Base-by-base conservation (phyloP, 2,888 invertebrate genomes). In the Chalcis sispes region DNA sequence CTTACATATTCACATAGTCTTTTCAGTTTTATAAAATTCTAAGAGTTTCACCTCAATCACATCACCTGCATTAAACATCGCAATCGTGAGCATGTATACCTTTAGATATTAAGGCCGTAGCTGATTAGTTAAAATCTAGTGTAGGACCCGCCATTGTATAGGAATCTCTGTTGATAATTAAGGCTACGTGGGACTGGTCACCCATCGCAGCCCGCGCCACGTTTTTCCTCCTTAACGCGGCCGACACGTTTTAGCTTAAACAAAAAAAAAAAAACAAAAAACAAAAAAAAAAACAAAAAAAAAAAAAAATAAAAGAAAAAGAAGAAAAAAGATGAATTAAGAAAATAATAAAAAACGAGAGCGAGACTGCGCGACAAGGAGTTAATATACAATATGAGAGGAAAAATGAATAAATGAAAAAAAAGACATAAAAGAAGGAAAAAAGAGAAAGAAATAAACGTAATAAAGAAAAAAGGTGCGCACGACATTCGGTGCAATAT, bases 71-170 rank as follows among this genome's bases (percentile, higher is more conserved):
- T 82, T 82, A 82, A 81, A 48, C 82, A 83, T 86, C 82, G 83
- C 74, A 71, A 84, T 81, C 84, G 87, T 86, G 85, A 85, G 85
- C 86, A 87, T 88, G 89, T 88, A 88, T 88, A 88, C 88, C 86
- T 86, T 83, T 87, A 88, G 88, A 82, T 80, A 36, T 79, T 89
- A 88, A 88, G 86, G 82, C 36, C 82, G 82, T 88, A 85, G 83
- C 73, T 85, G 82, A 85, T 84, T 88, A 88, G 86, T 82, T 82
- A 83, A 85, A 83, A 80, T 20, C 10, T 83, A 81, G 80, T 52
- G 61, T 84, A 83, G 85, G 81, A 83, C 81, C 81, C 83, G 84
- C 82, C 85, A 85, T 84, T 86, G 86, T 87, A 85, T 86, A 88
- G 86, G 84, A 88, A 87, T 87, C 85, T 86, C 85, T 87, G 87